Percentiles rank a stretch among this genome's conserved stretches.
Evolutionary conservation across 2,888 invertebrate genomes (phyloP).

Genomic region (Tethea ocularis): DNA sequence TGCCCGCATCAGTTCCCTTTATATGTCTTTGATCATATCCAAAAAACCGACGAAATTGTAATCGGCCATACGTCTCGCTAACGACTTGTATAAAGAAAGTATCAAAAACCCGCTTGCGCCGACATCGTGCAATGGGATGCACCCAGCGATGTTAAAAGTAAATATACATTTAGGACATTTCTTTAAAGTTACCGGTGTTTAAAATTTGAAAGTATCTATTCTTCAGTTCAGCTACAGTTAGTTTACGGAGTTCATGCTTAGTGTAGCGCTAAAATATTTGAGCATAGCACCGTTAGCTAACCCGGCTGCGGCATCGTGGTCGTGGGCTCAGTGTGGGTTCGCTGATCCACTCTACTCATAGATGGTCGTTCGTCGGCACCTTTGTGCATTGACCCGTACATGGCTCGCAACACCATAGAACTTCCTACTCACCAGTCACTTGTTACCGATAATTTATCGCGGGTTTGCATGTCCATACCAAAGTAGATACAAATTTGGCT

Average conservation of each 20-base stretch:
- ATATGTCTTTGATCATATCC: slow-evolving; percentile 33
- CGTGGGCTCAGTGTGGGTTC: slow-evolving; percentile 19
- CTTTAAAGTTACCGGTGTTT: neutral
- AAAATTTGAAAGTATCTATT: neutral
- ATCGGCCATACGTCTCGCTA: slow-evolving; percentile 16
- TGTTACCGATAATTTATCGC: slow-evolving; percentile 49
- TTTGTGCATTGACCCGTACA: slow-evolving; percentile 79
- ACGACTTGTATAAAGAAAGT: neutral
- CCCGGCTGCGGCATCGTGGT: slow-evolving; percentile 27
- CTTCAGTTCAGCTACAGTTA: neutral
- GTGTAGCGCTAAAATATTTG: slow-evolving; percentile 56
- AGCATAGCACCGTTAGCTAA: slow-evolving; percentile 62
- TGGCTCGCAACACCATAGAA: slow-evolving; percentile 59
- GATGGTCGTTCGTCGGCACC: slow-evolving; percentile 61
- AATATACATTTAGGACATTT: neutral
- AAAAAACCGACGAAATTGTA: slow-evolving; percentile 26
- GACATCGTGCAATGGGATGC: neutral
- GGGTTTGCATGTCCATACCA: neutral
- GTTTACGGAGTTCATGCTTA: neutral
- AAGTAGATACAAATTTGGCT: neutral
- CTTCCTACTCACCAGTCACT: slow-evolving; percentile 55
- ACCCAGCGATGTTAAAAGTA: neutral
- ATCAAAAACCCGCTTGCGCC: neutral
- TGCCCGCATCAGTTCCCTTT: slow-evolving; percentile 38
- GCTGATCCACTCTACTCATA: slow-evolving; percentile 44